phyloP scores from a whole-genome alignment of 2,888 invertebrate species.

The Chesias legatella region DNA sequence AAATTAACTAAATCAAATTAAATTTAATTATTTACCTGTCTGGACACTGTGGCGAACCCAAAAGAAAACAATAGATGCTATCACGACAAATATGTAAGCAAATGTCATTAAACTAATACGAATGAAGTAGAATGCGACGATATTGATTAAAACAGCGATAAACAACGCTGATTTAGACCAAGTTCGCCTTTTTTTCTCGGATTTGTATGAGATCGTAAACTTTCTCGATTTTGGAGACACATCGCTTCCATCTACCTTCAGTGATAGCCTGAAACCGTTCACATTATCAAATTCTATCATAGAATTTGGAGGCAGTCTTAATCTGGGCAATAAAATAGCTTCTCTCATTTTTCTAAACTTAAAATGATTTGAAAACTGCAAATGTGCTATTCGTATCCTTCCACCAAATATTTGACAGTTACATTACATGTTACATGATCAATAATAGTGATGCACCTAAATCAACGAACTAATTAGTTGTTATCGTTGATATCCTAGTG shows the following conservation, averaged over 20 bases:
- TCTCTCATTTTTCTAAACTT: too few species aligned
- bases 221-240: slow-evolving; percentile 52
- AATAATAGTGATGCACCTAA: too few species aligned
- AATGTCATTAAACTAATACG: slow-evolving; percentile 57
- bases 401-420: too few species aligned
- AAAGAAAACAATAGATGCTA: slow-evolving; percentile 58
- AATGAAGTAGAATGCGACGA: slow-evolving; percentile 51
- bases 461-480: too few species aligned
- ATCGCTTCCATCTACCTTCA: slow-evolving; percentile 47
- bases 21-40: slow-evolving; percentile 45
- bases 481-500: too few species aligned
- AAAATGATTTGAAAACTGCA: too few species aligned
- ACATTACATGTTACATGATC: too few species aligned
- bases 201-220: slow-evolving; percentile 64
- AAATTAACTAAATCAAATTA: too few species aligned
- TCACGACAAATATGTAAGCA: slow-evolving; percentile 51
- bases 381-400: too few species aligned
- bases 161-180: slow-evolving; percentile 55
- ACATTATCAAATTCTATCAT: slow-evolving; percentile 53
- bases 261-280: slow-evolving; percentile 56
- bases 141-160: slow-evolving; percentile 58
- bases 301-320: slow-evolving; percentile 1
- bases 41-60: slow-evolving; percentile 73
- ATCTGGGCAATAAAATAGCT: too few species aligned
- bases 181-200: slow-evolving; percentile 39